Base-by-base conservation (phyloP, 2,797 vertebrate species). In the Varecia variegata region DNA sequence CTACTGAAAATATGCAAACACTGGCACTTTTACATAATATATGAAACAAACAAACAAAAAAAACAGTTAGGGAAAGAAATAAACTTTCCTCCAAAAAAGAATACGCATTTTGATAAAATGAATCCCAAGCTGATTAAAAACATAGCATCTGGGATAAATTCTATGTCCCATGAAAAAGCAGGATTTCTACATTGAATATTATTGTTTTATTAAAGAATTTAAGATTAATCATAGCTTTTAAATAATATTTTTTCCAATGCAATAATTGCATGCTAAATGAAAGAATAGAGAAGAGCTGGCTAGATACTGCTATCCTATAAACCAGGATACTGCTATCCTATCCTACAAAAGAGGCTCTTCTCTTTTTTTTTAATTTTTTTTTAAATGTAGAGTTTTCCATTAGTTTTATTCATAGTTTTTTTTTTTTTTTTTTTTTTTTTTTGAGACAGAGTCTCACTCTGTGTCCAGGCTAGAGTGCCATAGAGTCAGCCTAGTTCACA, bases 121-220 rank as follows among this genome's bases (percentile, higher is more conserved):
- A 92, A 84, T 79, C 9, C 11, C 20, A 95, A 38, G 7, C 56
- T 93, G 58, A 81, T 83, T 88, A 80, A 96, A 90, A 90, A 38
- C 17, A 65, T 11, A 92, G 40, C 30, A 79, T 97, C 27, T 90
- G 21, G 21, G 35, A 82, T 93, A 85, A 81, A 95, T 92, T 76
- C 13, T 83, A 56, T 30, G 45, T 45, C 10, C 47, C 21, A 47
- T 52, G 45, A 79, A 67, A 95, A 93, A 85, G 43, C 9, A 92
- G 30, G 15, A 54, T 54, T 81, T 91, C 82, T 92, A 85, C 5
- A 85, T 1, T 27, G 20, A 86, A 71, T 60, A 43, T 23, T 65
- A 43, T 9, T 43, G 85, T 93, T 71, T 50, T 38, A 81, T 50
- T 62, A 27, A 85, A 50, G 20, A 90, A 88, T 68, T 65, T 67